phyloP scores from a whole-genome alignment of 2,797 vertebrate species.

The Pseudotriccus pelzelni region DNA sequence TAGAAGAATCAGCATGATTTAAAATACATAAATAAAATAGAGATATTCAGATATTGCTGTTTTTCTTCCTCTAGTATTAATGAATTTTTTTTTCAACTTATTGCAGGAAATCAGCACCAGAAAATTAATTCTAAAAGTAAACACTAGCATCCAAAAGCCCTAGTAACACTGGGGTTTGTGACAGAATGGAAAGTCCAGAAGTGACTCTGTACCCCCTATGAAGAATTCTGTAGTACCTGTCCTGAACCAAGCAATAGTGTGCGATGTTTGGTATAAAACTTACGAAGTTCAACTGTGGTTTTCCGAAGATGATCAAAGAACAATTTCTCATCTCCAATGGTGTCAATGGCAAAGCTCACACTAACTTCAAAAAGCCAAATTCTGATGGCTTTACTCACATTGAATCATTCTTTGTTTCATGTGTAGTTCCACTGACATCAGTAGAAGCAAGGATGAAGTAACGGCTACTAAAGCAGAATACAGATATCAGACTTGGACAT shows the following conservation, averaged over 20 bases:
- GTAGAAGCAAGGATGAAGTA: slow-evolving; percentile 7
- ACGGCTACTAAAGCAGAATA: slow-evolving; percentile 18
- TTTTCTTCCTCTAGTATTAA: not conserved
- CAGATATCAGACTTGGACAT: not conserved
- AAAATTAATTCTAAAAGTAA: not conserved
- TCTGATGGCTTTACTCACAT: not conserved
- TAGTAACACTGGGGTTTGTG: not conserved
- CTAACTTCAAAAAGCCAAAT: slow-evolving; percentile 32
- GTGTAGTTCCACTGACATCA: not conserved
- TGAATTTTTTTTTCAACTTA: not conserved
- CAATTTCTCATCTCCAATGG: not conserved
- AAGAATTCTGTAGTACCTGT: not conserved
- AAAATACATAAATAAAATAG: not conserved
- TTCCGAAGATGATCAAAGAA: slow-evolving; percentile 18
- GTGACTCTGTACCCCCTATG: not conserved
- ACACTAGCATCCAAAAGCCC: not conserved
- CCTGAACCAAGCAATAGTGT: not conserved
- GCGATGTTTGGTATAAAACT: not conserved
- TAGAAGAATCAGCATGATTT: not conserved
- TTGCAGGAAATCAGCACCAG: not conserved
- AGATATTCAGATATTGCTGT: not conserved
- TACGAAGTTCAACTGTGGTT: not conserved
- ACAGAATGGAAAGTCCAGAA: not conserved
- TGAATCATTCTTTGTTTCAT: not conserved
- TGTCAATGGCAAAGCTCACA: not conserved